Evolutionary conservation across 2,113 vertebrate genomes (phyloP).

Genomic region (cattle (Bos taurus)): DNA sequence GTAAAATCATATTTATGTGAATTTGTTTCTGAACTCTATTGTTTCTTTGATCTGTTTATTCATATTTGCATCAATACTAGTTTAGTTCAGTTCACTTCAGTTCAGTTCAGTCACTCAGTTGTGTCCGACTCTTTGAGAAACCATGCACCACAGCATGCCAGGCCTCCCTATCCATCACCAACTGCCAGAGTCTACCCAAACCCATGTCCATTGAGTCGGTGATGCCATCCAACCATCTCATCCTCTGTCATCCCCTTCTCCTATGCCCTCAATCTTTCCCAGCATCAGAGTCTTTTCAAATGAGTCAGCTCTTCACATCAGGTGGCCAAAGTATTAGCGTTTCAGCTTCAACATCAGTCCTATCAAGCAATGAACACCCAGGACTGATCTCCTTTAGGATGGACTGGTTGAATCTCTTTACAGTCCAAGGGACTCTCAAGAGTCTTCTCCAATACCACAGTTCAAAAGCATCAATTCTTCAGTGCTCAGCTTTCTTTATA

Average conservation of each 20-base stretch:
- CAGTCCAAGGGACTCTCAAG: background rate
- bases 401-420: background rate
- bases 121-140: rapidly evolving
- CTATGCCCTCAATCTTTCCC: background rate
- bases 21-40: background rate
- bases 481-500: background rate
- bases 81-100: background rate
- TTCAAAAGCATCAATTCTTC: background rate
- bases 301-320: rapidly evolving
- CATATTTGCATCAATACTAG: background rate
- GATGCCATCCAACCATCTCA: background rate
- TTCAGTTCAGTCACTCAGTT: background rate
- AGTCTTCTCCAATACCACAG: background rate
- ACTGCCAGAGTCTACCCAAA: background rate
- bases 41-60: background rate
- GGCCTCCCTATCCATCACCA: background rate
- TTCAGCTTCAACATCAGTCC: background rate
- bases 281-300: background rate
- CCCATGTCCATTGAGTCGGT: background rate
- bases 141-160: rapidly evolving
- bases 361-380: background rate
- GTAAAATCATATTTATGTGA: background rate
- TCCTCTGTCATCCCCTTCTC: background rate
- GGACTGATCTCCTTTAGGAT: background rate
- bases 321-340: background rate